phyloP scores from a whole-genome alignment of 2,888 invertebrate genomes.

The Drosophila ustulata region DNA sequence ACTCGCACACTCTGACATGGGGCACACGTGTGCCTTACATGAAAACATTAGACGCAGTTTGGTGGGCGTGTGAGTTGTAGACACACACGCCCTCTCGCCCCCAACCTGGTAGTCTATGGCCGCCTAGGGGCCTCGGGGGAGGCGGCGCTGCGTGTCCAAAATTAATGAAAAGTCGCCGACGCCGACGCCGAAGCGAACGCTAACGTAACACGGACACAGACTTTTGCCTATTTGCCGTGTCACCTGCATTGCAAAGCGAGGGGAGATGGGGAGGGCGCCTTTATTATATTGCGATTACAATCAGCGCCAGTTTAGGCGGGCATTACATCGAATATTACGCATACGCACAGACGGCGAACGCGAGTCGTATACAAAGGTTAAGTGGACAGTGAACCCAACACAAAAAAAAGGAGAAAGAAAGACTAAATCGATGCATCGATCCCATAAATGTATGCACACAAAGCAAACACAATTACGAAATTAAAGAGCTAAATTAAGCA shows the following conservation, averaged over 20 bases:
- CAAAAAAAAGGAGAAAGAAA: background rate
- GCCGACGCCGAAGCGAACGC: slow-evolving; percentile 51
- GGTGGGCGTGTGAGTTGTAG: slow-evolving; percentile 16
- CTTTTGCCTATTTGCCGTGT: slow-evolving; percentile 64
- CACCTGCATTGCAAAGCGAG: slow-evolving; percentile 43
- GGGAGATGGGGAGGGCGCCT: slow-evolving; percentile 12
- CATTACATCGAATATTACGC: slow-evolving; percentile 59
- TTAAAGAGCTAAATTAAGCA: slow-evolving; percentile 12
- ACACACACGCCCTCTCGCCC: slow-evolving; percentile 20
- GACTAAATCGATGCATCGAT: slow-evolving; percentile 56
- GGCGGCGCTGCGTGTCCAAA: slow-evolving; percentile 70
- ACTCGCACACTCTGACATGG: slow-evolving; percentile 24
- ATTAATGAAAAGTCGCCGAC: slow-evolving; percentile 74
- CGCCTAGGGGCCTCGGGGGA: slow-evolving; percentile 30
- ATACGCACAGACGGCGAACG: slow-evolving; percentile 47
- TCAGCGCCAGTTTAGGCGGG: slow-evolving; percentile 58
- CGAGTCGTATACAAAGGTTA: slow-evolving; percentile 21
- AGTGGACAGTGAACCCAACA: slow-evolving; percentile 18
- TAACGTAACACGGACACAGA: slow-evolving; percentile 22
- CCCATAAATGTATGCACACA: slow-evolving; percentile 1
- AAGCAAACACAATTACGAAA: slow-evolving; percentile 29
- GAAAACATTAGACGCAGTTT: slow-evolving; percentile 62
- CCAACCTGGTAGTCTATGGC: slow-evolving; percentile 21
- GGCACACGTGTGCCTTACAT: slow-evolving; percentile 53
- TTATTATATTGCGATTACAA: slow-evolving; percentile 66